Conservation (phyloP, 92 coral and sea anemone species). For the Bergia sp. region DNA sequence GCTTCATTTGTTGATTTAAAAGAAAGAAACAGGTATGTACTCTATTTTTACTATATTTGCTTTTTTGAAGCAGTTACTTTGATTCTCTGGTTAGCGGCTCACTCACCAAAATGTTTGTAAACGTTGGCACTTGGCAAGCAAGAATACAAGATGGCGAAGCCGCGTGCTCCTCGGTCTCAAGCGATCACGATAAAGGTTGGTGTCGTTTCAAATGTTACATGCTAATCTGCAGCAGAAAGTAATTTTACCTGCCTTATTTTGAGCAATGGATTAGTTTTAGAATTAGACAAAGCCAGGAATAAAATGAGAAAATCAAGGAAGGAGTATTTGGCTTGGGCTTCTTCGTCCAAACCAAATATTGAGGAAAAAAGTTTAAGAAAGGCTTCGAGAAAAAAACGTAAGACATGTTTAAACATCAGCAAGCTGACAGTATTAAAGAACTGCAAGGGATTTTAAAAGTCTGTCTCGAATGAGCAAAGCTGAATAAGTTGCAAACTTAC, state of each 20-base stretch:
- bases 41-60: not conserved
- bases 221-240: not conserved
- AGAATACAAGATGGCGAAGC: constrained; percentile 7
- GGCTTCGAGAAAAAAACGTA: constrained; percentile 19
- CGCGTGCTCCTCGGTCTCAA: not conserved
- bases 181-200: not conserved
- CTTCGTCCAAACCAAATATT: constrained; percentile 29
- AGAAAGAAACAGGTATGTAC: constrained; percentile 30
- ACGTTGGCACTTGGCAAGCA: not conserved
- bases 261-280: constrained; percentile 27
- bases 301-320: constrained; percentile 20
- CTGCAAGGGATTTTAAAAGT: not conserved
- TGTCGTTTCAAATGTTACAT: not conserved
- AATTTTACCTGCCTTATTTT: not conserved
- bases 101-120: not conserved
- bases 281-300: not conserved
- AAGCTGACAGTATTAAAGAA: not conserved
- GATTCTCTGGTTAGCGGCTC: not conserved
- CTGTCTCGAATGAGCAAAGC: not conserved
- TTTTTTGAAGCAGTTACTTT: constrained; percentile 9
- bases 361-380: constrained; percentile 17
- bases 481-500: not conserved
- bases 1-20: constrained; percentile 16
- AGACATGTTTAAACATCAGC: not conserved
- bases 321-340: constrained; percentile 8